Percentiles rank a stretch among this genome's conserved stretches.
Conservation (phyloP, 92 coral and sea anemone species). For the Blastomussa wellsi region DNA sequence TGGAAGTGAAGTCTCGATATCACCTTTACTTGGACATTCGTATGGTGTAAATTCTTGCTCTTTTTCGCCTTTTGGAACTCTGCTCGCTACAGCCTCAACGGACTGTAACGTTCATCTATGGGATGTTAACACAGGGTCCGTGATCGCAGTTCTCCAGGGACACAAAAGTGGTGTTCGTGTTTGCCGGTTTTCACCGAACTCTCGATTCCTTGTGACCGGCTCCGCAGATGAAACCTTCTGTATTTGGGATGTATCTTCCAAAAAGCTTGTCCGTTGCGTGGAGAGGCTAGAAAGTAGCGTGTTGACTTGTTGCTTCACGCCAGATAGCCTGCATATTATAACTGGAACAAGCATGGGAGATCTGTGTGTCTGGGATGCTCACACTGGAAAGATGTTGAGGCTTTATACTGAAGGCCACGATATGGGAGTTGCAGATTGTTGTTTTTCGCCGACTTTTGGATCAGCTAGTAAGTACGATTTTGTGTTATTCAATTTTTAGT, state of each 20-base stretch:
- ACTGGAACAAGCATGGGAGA: conserved; percentile 93
- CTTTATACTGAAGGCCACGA: conserved; percentile 90
- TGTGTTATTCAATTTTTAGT: not conserved
- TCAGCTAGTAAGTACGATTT: conserved; percentile 82
- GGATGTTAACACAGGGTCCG: conserved; percentile 86
- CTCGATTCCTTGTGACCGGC: conserved; percentile 87
- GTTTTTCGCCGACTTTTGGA: conserved; percentile 94
- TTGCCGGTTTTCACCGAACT: conserved; percentile 92
- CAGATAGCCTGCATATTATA: conserved; percentile 87
- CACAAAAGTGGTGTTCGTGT: conserved; percentile 93
- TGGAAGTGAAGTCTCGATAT: conserved; percentile 83
- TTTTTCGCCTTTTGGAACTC: conserved; percentile 95
- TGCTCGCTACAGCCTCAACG: conserved; percentile 94
- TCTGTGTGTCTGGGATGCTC: conserved; percentile 84
- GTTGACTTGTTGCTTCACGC: conserved; percentile 87
- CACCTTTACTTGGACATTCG: conserved; percentile 88
- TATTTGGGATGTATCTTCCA: conserved; percentile 88
- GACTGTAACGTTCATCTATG: conserved; percentile 89
- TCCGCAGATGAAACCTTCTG: conserved; percentile 96
- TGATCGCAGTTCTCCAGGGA: conserved; percentile 83
- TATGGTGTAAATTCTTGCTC: conserved; percentile 92
- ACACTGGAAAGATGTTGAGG: conserved; percentile 76
- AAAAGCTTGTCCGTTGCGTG: conserved; percentile 73
- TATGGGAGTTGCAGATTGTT: conserved; percentile 88
- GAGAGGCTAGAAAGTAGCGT: conserved; percentile 94